Evolutionary conservation across 2,888 invertebrate genomes (phyloP).

Genomic region (Lepidonotus clava): DNA sequence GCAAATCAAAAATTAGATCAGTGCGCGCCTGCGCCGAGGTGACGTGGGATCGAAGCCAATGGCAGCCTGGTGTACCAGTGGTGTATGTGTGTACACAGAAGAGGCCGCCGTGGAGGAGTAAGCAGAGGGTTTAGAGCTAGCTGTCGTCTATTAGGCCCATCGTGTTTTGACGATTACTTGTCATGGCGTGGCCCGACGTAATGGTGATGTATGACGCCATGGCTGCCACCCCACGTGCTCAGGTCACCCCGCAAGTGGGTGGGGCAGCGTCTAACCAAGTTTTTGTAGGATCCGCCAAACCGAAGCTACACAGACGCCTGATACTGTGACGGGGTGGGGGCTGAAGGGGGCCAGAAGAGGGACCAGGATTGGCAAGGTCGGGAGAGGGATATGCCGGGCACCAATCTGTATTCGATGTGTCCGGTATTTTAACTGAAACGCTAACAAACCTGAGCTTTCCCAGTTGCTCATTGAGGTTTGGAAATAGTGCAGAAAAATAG

Average conservation of each 20-base stretch:
- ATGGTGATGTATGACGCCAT: slow-evolving; percentile 20
- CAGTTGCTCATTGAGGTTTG: slow-evolving; percentile 7
- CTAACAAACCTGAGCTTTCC: neutral
- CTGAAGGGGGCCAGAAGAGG: no score
- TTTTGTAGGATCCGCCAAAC: no score
- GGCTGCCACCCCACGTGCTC: slow-evolving; percentile 5
- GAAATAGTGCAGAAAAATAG: neutral
- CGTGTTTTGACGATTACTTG: slow-evolving; percentile 30
- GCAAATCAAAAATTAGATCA: slow-evolving; percentile 40
- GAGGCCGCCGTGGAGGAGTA: neutral
- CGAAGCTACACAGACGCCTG: no score
- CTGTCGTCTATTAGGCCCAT: slow-evolving; percentile 1
- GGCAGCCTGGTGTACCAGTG: neutral
- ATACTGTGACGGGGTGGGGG: no score
- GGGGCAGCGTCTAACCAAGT: neutral
- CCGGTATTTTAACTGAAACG: no score
- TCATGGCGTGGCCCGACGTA: slow-evolving; percentile 11
- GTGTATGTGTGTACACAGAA: neutral
- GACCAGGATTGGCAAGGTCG: no score
- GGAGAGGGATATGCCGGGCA: no score
- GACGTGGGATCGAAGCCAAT: neutral
- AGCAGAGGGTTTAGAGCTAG: neutral
- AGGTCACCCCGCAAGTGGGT: slow-evolving; percentile 5
- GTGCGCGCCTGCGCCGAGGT: neutral
- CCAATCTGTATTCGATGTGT: no score